A percentile compares a stretch with the other conserved stretches of the same genome.
Conservation (phyloP, 2,113 vertebrate species). For the Recurvirostra avosetta region DNA sequence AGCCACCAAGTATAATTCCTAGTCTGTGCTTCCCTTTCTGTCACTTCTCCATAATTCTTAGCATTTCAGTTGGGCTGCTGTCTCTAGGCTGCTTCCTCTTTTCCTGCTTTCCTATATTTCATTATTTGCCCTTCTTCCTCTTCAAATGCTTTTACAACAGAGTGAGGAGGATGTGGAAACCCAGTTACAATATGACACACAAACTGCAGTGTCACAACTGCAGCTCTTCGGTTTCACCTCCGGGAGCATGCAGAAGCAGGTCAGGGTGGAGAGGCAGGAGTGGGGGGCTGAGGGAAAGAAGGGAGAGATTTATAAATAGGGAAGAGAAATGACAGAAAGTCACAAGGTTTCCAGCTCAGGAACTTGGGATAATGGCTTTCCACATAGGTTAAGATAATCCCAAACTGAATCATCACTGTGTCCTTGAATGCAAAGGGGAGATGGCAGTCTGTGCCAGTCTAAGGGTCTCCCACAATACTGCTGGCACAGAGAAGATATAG, state of each 20-base stretch:
- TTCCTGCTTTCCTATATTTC: slow-evolving; percentile 94
- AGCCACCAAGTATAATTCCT: slow-evolving; percentile 79
- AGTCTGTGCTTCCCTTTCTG: slow-evolving; percentile 91
- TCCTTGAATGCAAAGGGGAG: neutral
- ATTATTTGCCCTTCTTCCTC: slow-evolving; percentile 92
- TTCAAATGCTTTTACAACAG: slow-evolving; percentile 76
- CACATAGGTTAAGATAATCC: neutral
- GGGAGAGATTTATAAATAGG: neutral
- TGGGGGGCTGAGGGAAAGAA: neutral
- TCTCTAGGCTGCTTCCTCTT: slow-evolving; percentile 88
- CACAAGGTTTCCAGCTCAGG: neutral
- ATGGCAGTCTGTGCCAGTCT: neutral
- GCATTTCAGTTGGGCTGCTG: slow-evolving; percentile 86
- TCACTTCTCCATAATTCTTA: slow-evolving; percentile 96
- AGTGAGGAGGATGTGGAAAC: slow-evolving; percentile 89
- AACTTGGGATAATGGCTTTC: neutral
- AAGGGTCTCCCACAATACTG: neutral
- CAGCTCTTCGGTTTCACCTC: slow-evolving; percentile 32
- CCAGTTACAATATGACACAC: slow-evolving; percentile 79
- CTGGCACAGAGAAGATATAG: neutral
- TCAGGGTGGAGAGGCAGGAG: neutral
- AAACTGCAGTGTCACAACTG: slow-evolving; percentile 72
- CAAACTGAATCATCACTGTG: neutral
- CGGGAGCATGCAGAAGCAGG: neutral
- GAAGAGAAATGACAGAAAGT: neutral